phyloP scores from a whole-genome alignment of 2,113 vertebrate genomes.

The Tragelaphus buxtoni region DNA sequence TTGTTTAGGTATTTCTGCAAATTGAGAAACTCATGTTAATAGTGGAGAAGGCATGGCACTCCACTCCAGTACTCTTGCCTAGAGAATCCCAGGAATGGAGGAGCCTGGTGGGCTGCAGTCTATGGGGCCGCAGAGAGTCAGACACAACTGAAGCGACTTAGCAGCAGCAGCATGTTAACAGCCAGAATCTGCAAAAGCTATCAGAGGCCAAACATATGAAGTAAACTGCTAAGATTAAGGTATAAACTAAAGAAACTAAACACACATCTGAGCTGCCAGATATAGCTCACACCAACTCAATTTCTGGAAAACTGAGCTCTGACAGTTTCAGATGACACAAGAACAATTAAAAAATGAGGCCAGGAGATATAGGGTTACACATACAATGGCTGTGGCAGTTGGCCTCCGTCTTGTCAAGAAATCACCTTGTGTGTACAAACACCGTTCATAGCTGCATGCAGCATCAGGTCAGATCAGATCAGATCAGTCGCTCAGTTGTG shows the following conservation, averaged over 20 bases:
- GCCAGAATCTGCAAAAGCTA: not conserved
- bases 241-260: conserved; percentile 36
- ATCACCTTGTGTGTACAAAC: not conserved
- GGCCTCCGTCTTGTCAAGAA: not conserved
- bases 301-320: not conserved
- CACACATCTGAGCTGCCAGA: not conserved
- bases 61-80: not conserved
- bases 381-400: not conserved
- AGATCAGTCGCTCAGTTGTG: no score
- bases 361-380: not conserved
- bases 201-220: not conserved
- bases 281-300: not conserved
- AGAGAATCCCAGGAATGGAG: not conserved
- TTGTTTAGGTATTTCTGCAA: not conserved
- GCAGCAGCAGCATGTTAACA: not conserved
- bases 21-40: not conserved
- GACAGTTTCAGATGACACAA: not conserved
- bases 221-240: conserved; percentile 6
- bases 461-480: not conserved
- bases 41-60: not conserved
- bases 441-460: not conserved
- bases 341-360: not conserved
- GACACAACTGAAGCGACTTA: not conserved
- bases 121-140: not conserved
- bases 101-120: not conserved